Evolutionary conservation across 2,113 vertebrate species (phyloP).

Genomic region (Lanius ludovicianus): DNA sequence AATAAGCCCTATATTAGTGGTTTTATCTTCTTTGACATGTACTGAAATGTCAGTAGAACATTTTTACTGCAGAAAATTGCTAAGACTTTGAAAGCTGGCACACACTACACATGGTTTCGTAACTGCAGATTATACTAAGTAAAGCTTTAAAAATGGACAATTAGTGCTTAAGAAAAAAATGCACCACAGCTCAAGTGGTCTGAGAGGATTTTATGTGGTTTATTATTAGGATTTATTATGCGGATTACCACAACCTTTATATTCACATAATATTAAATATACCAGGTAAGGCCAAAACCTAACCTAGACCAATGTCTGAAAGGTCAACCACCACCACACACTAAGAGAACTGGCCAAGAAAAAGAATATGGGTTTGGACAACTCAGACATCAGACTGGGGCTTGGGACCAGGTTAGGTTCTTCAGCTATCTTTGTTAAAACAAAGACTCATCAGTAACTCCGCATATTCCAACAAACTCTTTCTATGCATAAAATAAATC

Average conservation of each 20-base stretch:
- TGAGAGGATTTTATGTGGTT: background rate
- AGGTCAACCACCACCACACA: background rate
- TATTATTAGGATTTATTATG: background rate
- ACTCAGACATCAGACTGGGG: background rate
- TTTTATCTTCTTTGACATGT: background rate
- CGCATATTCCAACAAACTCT: background rate
- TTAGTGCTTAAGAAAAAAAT: background rate
- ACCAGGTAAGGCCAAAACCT: background rate
- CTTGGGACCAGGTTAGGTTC: background rate
- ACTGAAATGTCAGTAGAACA: background rate
- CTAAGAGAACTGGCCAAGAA: background rate
- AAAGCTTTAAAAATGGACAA: background rate
- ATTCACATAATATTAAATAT: background rate
- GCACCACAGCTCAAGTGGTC: background rate
- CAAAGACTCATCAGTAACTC: background rate
- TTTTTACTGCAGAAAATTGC: background rate
- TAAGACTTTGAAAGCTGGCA: background rate
- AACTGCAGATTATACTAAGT: background rate
- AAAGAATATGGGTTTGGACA: background rate
- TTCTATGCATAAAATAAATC: background rate
- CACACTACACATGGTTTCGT: accelerated
- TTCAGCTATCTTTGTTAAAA: background rate
- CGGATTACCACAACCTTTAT: background rate
- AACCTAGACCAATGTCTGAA: background rate
- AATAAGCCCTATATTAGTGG: background rate